Base-by-base conservation (phyloP, 2,888 invertebrate species). In the Chloromyia formosa region DNA sequence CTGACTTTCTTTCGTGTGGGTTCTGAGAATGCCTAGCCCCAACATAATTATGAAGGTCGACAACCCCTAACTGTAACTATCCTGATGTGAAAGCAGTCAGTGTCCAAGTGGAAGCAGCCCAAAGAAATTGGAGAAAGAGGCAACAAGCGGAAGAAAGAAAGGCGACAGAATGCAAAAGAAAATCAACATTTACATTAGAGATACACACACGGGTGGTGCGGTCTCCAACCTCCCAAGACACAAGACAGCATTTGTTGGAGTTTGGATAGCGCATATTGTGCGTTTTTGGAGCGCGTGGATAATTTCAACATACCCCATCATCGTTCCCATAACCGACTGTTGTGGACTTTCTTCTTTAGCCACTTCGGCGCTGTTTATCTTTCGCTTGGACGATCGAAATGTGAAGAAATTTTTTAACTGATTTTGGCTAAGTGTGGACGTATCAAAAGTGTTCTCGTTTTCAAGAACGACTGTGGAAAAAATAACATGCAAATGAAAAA, bases 21-120 rank as follows among this genome's bases (percentile, higher is more conserved):
- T 69, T 69, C 69, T 69, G 69, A 56, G 69, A 69, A 69, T 64
- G 54, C 69, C 69, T 53, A 69, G 53, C 69, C 69, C 69, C 53
- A 54, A 54, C 69, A 69, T 69, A 69, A 69, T 69, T 69, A 61
- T 58, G 74, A 53, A 74, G 68, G 74, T 74, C 74, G 74, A 74
- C 74, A 74, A 74, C 74, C 74, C 74, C 74, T 74, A 74, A 73
- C 73, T 73, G 73, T 73, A 73, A 60, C 62, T 62, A 69, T 69
- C 69, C 69, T 69, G 69, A 35, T 69, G 69, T 69, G 69, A 69
- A 69, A 54, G 69, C 69, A 68, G 68, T 0, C 53, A 27, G 9
- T 22, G 40, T n/a, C 45, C 64, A 45, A 64, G 64, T 64, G 64
- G 64, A 40, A 64, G 45, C 64, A 64, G 27, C 16, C 4, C 5